Evolutionary conservation across 2,888 invertebrate genomes (phyloP).

Genomic region (Platerodrilus igneus): DNA sequence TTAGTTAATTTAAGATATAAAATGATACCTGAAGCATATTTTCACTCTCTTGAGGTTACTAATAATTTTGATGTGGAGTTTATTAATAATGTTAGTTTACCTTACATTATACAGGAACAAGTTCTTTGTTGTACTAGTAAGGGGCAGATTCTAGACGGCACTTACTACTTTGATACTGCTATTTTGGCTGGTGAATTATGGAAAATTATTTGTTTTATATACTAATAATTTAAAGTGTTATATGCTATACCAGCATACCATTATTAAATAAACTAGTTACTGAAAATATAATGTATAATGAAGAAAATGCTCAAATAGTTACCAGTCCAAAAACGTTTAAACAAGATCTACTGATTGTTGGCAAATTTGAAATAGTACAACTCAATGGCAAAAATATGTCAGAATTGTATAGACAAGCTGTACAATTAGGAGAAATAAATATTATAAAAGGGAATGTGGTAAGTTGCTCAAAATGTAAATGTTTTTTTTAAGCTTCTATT

Average conservation of each 20-base stretch:
- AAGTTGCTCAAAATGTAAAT: constrained; percentile 9
- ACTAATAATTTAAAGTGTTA: constrained; percentile 13
- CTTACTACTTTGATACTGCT: constrained; percentile 36
- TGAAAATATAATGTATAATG: constrained; percentile 39
- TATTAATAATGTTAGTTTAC: constrained; percentile 36
- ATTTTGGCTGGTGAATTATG: constrained; percentile 31
- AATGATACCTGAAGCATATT: constrained; percentile 34
- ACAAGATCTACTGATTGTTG: constrained; percentile 31
- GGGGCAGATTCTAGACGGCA: constrained; percentile 34
- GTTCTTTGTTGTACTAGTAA: constrained; percentile 29
- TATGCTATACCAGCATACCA: constrained; percentile 34
- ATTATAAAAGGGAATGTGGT: constrained; percentile 22
- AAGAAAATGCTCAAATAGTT: constrained; percentile 35
- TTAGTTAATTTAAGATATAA: constrained; percentile 34
- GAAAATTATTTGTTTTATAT: constrained; percentile 11
- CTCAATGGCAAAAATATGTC: constrained; percentile 19
- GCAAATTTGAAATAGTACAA: constrained; percentile 29
- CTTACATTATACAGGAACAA: constrained; percentile 34
- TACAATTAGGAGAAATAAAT: constrained; percentile 14
- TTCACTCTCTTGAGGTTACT: constrained; percentile 34
- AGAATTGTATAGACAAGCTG: constrained; percentile 15
- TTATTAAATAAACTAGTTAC: constrained; percentile 37
- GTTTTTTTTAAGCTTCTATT: too few species aligned
- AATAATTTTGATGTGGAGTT: constrained; percentile 35
- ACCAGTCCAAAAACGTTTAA: constrained; percentile 35